phyloP scores from a whole-genome alignment of 2,113 vertebrate species.

The Petroica traversi region DNA sequence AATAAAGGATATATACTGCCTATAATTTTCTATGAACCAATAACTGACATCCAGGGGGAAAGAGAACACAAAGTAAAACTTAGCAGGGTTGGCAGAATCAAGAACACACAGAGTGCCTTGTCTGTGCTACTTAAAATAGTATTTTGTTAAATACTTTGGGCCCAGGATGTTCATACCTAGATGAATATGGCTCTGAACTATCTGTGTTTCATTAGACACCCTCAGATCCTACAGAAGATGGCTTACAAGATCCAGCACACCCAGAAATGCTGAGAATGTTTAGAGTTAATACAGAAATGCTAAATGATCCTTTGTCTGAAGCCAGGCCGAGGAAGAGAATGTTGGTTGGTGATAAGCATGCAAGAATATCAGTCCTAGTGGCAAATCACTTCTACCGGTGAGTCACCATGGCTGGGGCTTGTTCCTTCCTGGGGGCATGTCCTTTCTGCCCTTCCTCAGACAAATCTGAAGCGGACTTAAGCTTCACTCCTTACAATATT shows the following conservation, averaged over 20 bases:
- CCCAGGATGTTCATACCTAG: background rate
- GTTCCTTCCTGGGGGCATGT: slow-evolving; percentile 39
- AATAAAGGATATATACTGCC: background rate
- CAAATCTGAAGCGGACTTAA: background rate
- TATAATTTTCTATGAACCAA: background rate
- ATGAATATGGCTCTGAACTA: background rate
- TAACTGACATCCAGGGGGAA: background rate
- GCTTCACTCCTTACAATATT: background rate
- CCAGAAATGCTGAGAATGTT: background rate
- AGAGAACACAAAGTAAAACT: background rate
- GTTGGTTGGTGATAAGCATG: slow-evolving; percentile 26
- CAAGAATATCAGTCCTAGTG: background rate
- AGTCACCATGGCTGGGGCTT: background rate
- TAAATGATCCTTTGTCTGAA: slow-evolving; percentile 23
- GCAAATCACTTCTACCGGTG: background rate
- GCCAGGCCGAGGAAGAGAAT: slow-evolving; percentile 31
- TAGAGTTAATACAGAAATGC: background rate
- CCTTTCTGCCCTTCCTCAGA: background rate
- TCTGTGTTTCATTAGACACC: background rate
- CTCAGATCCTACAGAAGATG: background rate
- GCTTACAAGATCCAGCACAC: background rate
- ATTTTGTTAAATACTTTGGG: background rate
- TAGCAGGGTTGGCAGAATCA: background rate
- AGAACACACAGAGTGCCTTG: background rate
- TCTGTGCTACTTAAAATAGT: background rate